These are phyloP conservation scores for Conops quadrifasciatus DNA, from an alignment of 2,888 invertebrate genomes.

Conservation along the genomic window DNA sequence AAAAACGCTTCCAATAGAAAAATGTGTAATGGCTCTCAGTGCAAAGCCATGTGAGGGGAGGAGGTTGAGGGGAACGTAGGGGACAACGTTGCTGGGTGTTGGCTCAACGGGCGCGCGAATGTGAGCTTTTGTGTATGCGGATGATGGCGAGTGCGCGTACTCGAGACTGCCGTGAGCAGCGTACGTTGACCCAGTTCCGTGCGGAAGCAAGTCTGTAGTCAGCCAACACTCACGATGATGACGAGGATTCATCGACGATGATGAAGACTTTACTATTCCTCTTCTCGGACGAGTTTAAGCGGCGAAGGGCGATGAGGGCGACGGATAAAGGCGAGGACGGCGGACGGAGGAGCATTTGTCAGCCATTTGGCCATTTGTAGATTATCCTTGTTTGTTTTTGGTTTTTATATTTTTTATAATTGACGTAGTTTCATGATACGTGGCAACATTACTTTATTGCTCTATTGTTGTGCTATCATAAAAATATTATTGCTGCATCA, in stretches of 20 bases:
- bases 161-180: conserved; percentile 8
- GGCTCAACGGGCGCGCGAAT: neutral
- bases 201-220: conserved; percentile 9
- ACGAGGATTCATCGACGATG: neutral
- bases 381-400: neutral
- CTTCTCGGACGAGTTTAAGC: too few species aligned
- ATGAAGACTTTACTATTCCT: too few species aligned
- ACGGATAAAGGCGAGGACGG: neutral
- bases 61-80: neutral
- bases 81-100: neutral
- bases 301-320: neutral
- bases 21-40: neutral
- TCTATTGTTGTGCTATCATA: neutral
- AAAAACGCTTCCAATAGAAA: neutral
- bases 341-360: neutral
- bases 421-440: neutral
- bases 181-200: conserved; percentile 30
- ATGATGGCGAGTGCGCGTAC: conserved; percentile 14
- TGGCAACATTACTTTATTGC: neutral
- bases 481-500: neutral
- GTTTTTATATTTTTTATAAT: neutral
- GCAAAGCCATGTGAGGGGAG: neutral
- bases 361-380: neutral
- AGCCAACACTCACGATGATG: conserved; percentile 1
- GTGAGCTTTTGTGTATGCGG: neutral